A percentile compares a stretch with the other conserved stretches of the same genome.
Evolutionary conservation across 2,113 vertebrate species (phyloP).

Genomic region (Gulo gulo): DNA sequence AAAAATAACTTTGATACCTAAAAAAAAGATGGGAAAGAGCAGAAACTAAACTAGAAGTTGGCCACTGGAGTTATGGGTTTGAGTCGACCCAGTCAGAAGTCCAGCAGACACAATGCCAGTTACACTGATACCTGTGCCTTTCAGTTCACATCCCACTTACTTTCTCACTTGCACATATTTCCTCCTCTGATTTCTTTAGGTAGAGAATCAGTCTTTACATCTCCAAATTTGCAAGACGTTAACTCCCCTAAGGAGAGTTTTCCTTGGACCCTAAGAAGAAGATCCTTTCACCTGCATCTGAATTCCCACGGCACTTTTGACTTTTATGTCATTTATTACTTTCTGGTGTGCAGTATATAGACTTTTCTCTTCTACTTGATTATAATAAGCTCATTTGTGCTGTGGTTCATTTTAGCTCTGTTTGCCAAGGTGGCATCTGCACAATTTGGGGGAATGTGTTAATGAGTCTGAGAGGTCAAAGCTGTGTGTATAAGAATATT

Average conservation of each 20-base stretch:
- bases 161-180: not conserved
- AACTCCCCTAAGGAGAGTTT: not conserved
- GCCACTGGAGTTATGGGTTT: not conserved
- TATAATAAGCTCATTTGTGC: not conserved
- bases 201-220: not conserved
- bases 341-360: not conserved
- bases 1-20: not conserved
- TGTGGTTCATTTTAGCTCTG: not conserved
- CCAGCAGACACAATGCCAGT: not conserved
- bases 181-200: not conserved
- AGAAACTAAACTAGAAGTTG: not conserved
- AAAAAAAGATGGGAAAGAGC: too few species aligned
- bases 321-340: not conserved
- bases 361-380: not conserved
- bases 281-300: not conserved
- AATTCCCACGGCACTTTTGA: not conserved
- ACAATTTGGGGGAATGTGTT: not conserved
- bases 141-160: not conserved
- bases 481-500: not conserved
- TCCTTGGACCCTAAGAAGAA: not conserved
- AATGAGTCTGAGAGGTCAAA: not conserved
- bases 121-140: not conserved
- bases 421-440: not conserved
- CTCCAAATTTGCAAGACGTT: not conserved
- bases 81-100: not conserved